These are phyloP conservation scores for Rhogogaster chlorosoma DNA, from an alignment of 2,888 invertebrate species.

Conservation along the genomic window DNA sequence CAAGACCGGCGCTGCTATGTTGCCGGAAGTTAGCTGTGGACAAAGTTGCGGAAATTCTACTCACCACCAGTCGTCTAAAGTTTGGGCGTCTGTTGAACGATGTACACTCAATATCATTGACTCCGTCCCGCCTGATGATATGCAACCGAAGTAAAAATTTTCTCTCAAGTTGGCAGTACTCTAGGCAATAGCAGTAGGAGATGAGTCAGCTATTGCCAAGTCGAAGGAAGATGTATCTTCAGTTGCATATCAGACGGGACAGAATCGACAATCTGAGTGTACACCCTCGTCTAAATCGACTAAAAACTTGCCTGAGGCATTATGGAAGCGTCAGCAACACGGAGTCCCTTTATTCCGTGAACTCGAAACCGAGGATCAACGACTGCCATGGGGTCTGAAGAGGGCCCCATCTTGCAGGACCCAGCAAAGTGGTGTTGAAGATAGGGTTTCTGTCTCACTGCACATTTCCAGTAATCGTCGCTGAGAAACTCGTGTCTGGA, in stretches of 20 bases:
- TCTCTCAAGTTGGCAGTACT: no score
- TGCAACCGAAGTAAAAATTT: no score
- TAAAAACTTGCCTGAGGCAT: slow-evolving; percentile 79
- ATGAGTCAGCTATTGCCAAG: no score
- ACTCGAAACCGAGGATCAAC: slow-evolving; percentile 85
- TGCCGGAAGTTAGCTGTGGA: background rate
- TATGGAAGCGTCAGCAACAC: slow-evolving; percentile 80
- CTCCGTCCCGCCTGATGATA: no score
- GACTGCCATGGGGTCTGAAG: slow-evolving; percentile 85
- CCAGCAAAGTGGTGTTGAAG: slow-evolving; percentile 91
- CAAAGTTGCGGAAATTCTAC: no score
- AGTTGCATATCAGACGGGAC: no score
- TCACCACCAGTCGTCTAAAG: no score
- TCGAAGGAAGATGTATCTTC: no score
- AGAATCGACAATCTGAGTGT: no score
- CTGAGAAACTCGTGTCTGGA: slow-evolving; percentile 63
- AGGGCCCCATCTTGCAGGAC: slow-evolving; percentile 89
- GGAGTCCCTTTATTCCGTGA: slow-evolving; percentile 81
- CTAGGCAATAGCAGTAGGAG: no score
- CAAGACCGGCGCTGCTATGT: background rate
- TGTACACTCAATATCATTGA: no score
- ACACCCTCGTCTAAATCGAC: no score
- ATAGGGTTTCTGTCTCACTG: slow-evolving; percentile 82
- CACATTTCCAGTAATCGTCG: slow-evolving; percentile 88
- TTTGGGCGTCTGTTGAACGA: background rate